phyloP scores from a whole-genome alignment of 2,113 vertebrate species.

The Coryphaenoides rupestris region DNA sequence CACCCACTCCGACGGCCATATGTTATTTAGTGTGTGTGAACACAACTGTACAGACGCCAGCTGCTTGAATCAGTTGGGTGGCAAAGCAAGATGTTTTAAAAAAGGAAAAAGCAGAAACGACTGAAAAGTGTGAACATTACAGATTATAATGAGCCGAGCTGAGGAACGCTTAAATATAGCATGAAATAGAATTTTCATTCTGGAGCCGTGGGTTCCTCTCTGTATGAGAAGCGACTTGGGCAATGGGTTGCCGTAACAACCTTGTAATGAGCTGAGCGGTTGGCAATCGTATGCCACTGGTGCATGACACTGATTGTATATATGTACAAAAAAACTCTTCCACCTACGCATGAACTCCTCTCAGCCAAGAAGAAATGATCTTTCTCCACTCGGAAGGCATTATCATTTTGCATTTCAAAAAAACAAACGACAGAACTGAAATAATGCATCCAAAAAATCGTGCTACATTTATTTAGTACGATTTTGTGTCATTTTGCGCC shows the following conservation, averaged over 20 bases:
- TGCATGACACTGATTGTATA: constrained; percentile 44
- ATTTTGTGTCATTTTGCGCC: too few relatives aligned
- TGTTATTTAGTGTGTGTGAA: too few relatives aligned
- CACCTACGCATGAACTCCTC: constrained; percentile 24
- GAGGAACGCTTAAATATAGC: constrained; percentile 51
- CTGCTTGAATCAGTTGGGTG: too few relatives aligned
- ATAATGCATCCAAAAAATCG: too few relatives aligned
- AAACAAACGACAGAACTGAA: not conserved
- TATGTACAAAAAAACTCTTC: constrained; percentile 21
- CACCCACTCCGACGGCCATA: too few relatives aligned
- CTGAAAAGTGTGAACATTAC: constrained; percentile 28
- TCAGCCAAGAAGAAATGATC: constrained; percentile 43
- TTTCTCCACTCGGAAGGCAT: constrained; percentile 41
- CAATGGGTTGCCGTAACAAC: constrained; percentile 52
- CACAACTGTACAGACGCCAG: too few relatives aligned
- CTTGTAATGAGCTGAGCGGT: constrained; percentile 51
- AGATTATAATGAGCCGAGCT: constrained; percentile 37
- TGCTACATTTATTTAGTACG: too few relatives aligned
- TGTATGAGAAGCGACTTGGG: constrained; percentile 32
- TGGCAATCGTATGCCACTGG: constrained; percentile 45
- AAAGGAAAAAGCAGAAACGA: constrained; percentile 32
- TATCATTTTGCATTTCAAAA: constrained; percentile 45
- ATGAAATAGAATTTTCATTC: constrained; percentile 62
- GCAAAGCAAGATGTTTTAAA: not conserved
- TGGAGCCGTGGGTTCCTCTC: constrained; percentile 40